Base-by-base conservation (phyloP, 1,140 invertebrate species). In the Drosophila suzukii region DNA sequence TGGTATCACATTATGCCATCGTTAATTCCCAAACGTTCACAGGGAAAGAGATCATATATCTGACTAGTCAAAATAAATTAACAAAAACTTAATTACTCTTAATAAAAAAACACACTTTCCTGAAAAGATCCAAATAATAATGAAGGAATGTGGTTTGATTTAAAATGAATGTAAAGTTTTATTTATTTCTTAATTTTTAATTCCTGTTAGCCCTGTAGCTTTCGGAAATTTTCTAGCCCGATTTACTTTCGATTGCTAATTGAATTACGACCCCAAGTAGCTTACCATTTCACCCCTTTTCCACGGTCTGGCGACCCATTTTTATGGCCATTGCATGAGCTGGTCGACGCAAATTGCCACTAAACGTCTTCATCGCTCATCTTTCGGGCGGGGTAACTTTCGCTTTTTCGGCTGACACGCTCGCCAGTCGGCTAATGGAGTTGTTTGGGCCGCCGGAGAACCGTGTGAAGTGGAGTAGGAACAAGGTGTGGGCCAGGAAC, bases 401-500 rank as follows among this genome's bases (percentile, higher is more conserved):
- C 82, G 82, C 82, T 86, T 86, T 86, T 86, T 58, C 61, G 59
- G 61, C 46, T 51, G 50, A 24, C 61, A 75, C 61, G 62, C 70
- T 56, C 27, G 49, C 30, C 39, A 49, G 41, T 24, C 67, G 44
- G 24, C 43, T 73, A 76, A 83, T 82, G 50, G 78, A 86, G 82
- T 57, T 71, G 78, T 67, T 73, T 75, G 63, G 50, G 50, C 30
- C 43, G 36, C n/a, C 3, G 63, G 57, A 84, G 61, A 84, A 80
- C 67, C 70, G 77, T 80, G 75, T 58, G 80, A 83, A 80, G 50
- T 59, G 13, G 61, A 44, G 38, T 46, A 68, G 61, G 79, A 63
- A 50, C 47, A 4, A 67, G 79, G 83, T 88, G 79, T 89, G 79
- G 49, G 76, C 57, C 63, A 88, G 79, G 65, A 83, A 83, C 79